Percentiles rank a stretch among this genome's conserved stretches.
phyloP scores from a whole-genome alignment of 1,140 invertebrate species.

The Neodiprion fabricii region DNA sequence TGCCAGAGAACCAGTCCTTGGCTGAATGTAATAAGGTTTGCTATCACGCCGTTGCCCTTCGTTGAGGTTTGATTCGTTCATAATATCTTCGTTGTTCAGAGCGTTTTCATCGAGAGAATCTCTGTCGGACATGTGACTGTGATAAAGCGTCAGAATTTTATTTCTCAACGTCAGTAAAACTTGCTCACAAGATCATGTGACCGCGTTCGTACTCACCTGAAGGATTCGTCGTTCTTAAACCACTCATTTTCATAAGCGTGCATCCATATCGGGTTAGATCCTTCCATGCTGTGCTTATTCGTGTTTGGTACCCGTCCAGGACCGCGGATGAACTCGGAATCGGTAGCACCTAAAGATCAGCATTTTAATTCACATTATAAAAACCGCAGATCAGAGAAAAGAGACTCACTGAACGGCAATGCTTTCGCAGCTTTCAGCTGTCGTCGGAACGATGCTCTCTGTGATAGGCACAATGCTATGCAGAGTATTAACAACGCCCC shows the following conservation, averaged over 20 bases:
- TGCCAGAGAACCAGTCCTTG: conserved; percentile 52
- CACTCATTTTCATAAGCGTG: conserved; percentile 94
- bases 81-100: conserved; percentile 68
- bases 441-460: conserved; percentile 81
- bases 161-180: conserved; percentile 1
- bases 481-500: conserved; percentile 79
- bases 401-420: conserved; percentile 83
- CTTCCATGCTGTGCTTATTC: conserved; percentile 92
- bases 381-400: conserved; percentile 19
- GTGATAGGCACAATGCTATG: conserved; percentile 80
- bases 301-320: conserved; percentile 87
- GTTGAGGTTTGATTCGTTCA: conserved; percentile 64
- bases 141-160: conserved; percentile 39
- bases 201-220: conserved; percentile 63
- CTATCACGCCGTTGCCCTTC: conserved; percentile 58
- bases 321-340: conserved; percentile 77
- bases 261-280: conserved; percentile 95
- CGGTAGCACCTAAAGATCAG: conserved; percentile 60
- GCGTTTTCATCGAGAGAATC: conserved; percentile 91
- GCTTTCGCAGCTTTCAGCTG: conserved; percentile 94
- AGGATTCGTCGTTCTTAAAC: conserved; percentile 87
- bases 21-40: conserved; percentile 71
- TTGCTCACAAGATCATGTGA: neutral
- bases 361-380: conserved; percentile 16
- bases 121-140: conserved; percentile 75